Evolutionary conservation across 2,888 invertebrate genomes (phyloP).

Genomic region (Hybos culiciformis): DNA sequence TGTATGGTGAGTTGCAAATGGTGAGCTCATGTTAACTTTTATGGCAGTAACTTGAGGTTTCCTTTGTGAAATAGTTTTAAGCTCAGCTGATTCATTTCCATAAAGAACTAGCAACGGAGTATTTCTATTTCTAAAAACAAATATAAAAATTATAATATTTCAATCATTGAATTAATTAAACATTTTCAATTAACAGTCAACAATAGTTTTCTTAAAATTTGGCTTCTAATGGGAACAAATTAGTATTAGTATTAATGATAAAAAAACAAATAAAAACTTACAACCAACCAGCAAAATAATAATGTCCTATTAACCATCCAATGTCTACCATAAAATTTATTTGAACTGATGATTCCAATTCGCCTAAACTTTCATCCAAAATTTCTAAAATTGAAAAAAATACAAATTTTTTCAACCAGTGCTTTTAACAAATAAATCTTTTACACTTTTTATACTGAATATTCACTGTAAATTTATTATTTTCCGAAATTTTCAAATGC

Average conservation of each 20-base stretch:
- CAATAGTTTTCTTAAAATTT: background rate
- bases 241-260: background rate
- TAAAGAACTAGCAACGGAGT: constrained; percentile 63
- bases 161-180: too few relatives aligned
- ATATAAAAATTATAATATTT: too few relatives aligned
- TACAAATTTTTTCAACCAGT: background rate
- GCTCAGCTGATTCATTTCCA: constrained; percentile 54
- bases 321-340: constrained; percentile 89
- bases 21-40: constrained; percentile 50
- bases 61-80: constrained; percentile 37
- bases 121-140: constrained; percentile 43
- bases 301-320: constrained; percentile 78
- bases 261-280: constrained; percentile 24
- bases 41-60: constrained; percentile 47
- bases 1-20: constrained; percentile 71
- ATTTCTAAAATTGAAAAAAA: constrained; percentile 44
- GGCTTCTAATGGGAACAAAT: background rate
- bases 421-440: too few relatives aligned
- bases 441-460: too few relatives aligned
- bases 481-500: too few relatives aligned
- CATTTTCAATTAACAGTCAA: too few relatives aligned
- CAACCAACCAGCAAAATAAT: constrained; percentile 61
- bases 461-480: too few relatives aligned
- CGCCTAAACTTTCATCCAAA: constrained; percentile 63
- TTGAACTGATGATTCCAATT: constrained; percentile 61